These are phyloP conservation scores for Mythimna impura DNA, from an alignment of 2,888 invertebrate species.

Conservation along the genomic window DNA sequence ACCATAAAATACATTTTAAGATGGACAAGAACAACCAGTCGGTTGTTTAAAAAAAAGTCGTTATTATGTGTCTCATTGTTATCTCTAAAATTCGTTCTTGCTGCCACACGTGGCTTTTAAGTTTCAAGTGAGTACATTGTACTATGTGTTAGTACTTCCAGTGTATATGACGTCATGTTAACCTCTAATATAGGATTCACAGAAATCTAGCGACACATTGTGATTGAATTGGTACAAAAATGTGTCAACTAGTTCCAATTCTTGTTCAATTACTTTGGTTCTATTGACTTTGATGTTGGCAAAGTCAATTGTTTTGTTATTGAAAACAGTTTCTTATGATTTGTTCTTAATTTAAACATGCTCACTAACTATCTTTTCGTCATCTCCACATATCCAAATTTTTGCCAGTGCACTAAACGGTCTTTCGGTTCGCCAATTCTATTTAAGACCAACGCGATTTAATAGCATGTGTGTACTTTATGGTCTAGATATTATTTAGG, in stretches of 20 bases:
- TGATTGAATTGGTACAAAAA: neutral
- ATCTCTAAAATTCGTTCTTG: slow-evolving; percentile 25
- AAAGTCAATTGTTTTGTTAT: neutral
- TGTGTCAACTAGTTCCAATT: neutral
- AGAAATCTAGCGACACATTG: slow-evolving; percentile 10
- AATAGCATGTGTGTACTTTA: slow-evolving; percentile 27
- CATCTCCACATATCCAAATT: neutral
- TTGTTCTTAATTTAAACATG: neutral
- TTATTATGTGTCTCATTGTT: slow-evolving; percentile 32
- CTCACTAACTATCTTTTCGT: neutral
- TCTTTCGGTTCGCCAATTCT: neutral
- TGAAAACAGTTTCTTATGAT: neutral
- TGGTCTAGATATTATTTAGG: slow-evolving; percentile 51
- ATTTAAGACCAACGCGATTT: slow-evolving; percentile 25
- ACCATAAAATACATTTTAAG: slow-evolving; percentile 11
- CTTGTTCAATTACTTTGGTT: neutral
- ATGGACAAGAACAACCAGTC: slow-evolving; percentile 22
- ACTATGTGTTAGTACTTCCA: slow-evolving; percentile 23
- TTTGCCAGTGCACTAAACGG: neutral
- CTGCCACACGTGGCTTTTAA: slow-evolving; percentile 13
- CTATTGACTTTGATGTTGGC: neutral
- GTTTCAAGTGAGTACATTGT: slow-evolving; percentile 31
- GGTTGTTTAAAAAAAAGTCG: slow-evolving; percentile 5
- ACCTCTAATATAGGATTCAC: slow-evolving; percentile 23
- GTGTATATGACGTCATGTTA: slow-evolving; percentile 31